Conservation (phyloP, 2,888 invertebrate genomes). For the Beris morrisii region DNA sequence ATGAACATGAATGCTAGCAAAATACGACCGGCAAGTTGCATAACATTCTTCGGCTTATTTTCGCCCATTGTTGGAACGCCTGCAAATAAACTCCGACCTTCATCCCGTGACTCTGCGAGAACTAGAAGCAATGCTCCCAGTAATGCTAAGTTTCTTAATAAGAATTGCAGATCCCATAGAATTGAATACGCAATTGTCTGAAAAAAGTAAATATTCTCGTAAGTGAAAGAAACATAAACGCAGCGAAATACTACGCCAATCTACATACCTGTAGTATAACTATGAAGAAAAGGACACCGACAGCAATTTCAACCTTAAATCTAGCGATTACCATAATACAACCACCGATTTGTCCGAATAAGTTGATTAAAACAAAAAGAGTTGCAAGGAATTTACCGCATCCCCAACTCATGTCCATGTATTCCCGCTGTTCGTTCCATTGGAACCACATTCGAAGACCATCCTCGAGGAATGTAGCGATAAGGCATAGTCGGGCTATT, state of each 20-base stretch:
- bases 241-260: background rate
- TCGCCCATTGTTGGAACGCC: constrained; percentile 91
- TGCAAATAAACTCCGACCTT: constrained; percentile 93
- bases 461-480: constrained; percentile 98
- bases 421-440: constrained; percentile 95
- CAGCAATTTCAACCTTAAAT: constrained; percentile 88
- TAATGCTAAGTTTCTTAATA: constrained; percentile 93
- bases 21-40: constrained; percentile 93
- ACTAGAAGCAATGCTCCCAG: constrained; percentile 96
- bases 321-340: constrained; percentile 95
- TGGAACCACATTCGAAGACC: constrained; percentile 99
- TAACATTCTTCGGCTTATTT: constrained; percentile 94
- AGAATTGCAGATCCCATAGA: constrained; percentile 96
- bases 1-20: constrained; percentile 98
- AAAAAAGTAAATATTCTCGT: constrained; percentile 45
- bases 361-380: constrained; percentile 91
- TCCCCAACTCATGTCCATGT: constrained; percentile 97
- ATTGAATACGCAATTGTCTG: constrained; percentile 95
- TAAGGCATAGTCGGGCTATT: constrained; percentile 92
- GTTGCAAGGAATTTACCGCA: constrained; percentile 94
- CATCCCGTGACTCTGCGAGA: constrained; percentile 92
- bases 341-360: constrained; percentile 94
- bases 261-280: constrained; percentile 86
- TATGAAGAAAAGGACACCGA: constrained; percentile 91
- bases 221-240: background rate